Base-by-base conservation (phyloP, 2,113 vertebrate species). In the Aegithalos caudatus region DNA sequence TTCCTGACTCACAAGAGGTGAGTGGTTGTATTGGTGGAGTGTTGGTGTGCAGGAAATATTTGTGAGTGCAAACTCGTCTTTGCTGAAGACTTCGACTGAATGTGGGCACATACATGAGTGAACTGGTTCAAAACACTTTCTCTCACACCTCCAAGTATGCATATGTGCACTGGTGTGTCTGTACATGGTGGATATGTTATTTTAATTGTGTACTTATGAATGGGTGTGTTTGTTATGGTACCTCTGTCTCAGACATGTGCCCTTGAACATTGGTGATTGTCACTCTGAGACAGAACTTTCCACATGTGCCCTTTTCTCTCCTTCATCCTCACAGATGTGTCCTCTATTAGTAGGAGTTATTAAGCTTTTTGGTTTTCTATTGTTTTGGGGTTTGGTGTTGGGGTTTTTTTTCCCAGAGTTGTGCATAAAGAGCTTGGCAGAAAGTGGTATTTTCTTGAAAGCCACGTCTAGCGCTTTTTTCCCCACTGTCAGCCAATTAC, bases 401-500 rank as follows among this genome's bases (percentile, higher is more conserved):
- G 64, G 40, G 0, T 11, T 44, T 73, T 44, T 73, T 44, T 25
- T 17, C 23, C 20, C 12, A 8, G 29, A 58, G 53, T 11, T 11
- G n/a, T 38, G 44, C 22, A 15, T 42, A 23, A 79, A 82, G 73
- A 67, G 7, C 35, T 87, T 89, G 77, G 66, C 83, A 92, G 77
- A 74, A 86, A 86, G 23, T 45, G 37, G 31, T 27, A 28, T 82
- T 94, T 96, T 96, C 86, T 86, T 62, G 64, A 90, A 95, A 89
- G 56, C 81, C 33, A 27, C 10, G 28, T 76, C 70, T 88, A 70
- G 56, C 0, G 1, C 64, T 62, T 81, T 90, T 90, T 76, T 61
- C 54, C 66, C 65, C 53, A 45, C 88, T 56, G 71, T 81, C 74
- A 94, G 40, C 54, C 79, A 58, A 73, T 86, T 93, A 69, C 17